phyloP scores from a whole-genome alignment of 2,888 invertebrate genomes.

The Troglohyphantes excavatus region DNA sequence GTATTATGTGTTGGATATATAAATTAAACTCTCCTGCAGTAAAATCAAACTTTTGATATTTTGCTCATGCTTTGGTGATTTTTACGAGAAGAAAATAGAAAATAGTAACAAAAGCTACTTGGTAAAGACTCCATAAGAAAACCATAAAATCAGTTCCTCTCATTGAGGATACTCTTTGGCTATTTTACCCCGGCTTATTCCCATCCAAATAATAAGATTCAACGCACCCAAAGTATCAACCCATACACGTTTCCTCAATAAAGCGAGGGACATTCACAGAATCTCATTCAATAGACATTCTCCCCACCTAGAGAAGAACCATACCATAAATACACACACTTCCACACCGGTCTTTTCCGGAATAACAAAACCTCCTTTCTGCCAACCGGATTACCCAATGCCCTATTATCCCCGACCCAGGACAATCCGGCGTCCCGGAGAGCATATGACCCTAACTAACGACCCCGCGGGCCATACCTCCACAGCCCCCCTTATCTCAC shows the following conservation, averaged over 20 bases:
- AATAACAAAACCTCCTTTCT: neutral
- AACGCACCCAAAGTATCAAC: neutral
- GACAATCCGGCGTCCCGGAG: no score
- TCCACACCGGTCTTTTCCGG: neutral
- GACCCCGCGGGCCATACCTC: neutral
- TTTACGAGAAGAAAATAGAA: no score
- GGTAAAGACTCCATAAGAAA: no score
- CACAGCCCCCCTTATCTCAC: neutral
- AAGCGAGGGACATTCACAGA: neutral
- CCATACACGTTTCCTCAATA: neutral
- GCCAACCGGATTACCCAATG: neutral
- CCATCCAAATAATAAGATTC: neutral
- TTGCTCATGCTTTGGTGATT: no score
- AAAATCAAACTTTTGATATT: no score
- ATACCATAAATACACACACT: neutral
- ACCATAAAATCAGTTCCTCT: no score
- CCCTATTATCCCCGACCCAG: neutral
- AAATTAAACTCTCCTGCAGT: no score
- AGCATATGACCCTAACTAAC: conserved; percentile 13
- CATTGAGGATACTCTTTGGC: no score
- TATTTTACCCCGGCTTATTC: no score
- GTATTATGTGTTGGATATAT: no score
- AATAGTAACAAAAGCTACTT: no score
- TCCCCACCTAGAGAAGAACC: neutral
- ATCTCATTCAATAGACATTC: neutral